These are phyloP conservation scores for Labrus mixtus DNA, from an alignment of 2,113 vertebrate genomes.

Conservation along the genomic window DNA sequence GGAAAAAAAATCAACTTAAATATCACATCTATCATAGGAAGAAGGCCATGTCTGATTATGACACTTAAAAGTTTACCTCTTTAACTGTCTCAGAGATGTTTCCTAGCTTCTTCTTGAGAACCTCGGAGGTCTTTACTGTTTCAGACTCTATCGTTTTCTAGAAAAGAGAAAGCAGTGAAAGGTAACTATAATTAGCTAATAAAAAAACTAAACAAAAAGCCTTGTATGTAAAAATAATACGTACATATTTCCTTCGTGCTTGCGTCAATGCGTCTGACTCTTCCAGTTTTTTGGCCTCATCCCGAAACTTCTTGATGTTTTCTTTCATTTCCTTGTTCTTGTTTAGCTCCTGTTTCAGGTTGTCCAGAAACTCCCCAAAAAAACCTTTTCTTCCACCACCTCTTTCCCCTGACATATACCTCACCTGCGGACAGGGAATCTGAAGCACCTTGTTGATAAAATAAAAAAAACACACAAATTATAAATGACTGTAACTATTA, in stretches of 20 bases:
- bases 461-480: background rate
- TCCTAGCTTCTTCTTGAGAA: conserved; percentile 91
- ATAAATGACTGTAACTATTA: background rate
- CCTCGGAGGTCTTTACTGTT: conserved; percentile 92
- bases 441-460: conserved; percentile 31
- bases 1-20: background rate
- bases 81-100: conserved; percentile 91
- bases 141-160: conserved; percentile 98
- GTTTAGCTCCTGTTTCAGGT: conserved; percentile 92
- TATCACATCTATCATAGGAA: background rate
- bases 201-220: background rate
- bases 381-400: conserved; percentile 90
- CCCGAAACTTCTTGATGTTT: conserved; percentile 94
- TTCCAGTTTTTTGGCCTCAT: conserved; percentile 93
- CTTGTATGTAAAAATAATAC: conserved; percentile 55
- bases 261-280: conserved; percentile 93
- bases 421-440: conserved; percentile 54
- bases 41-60: background rate
- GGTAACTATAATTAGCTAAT: background rate
- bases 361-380: conserved; percentile 92
- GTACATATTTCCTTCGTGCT: conserved; percentile 95
- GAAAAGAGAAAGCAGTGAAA: background rate
- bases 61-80: conserved; percentile 83
- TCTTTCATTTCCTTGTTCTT: conserved; percentile 99
- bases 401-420: conserved; percentile 73